A percentile compares a stretch with the other conserved stretches of the same genome.
phyloP scores from a whole-genome alignment of 2,888 invertebrate genomes.

The Ganaspis brasiliensis region DNA sequence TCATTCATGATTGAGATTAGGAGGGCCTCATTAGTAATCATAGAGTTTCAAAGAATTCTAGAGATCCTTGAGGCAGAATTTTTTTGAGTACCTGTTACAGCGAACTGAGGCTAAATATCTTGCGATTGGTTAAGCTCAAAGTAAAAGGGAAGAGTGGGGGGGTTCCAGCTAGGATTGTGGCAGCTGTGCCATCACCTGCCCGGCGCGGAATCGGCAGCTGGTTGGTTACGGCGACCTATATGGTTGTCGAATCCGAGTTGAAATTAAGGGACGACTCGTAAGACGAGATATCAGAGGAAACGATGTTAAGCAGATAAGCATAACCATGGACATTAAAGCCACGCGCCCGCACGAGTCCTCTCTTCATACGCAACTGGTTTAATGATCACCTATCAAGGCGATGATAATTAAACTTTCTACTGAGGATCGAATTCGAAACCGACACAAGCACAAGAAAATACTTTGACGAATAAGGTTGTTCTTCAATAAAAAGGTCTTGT shows the following conservation, averaged over 20 bases:
- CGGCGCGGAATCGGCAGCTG: conserved; percentile 55
- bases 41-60: background rate
- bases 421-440: background rate
- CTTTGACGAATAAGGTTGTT: no score
- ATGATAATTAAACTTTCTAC: conserved; percentile 25
- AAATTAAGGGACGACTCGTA: conserved; percentile 57
- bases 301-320: background rate
- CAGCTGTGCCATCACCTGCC: conserved; percentile 63
- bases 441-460: background rate
- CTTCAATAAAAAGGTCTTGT: no score
- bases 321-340: conserved; percentile 21
- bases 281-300: conserved; percentile 52
- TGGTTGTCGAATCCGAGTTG: conserved; percentile 56
- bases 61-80: conserved; percentile 20
- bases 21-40: conserved; percentile 11
- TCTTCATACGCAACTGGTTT: conserved; percentile 19
- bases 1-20: conserved; percentile 6
- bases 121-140: conserved; percentile 4
- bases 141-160: background rate
- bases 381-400: background rate
- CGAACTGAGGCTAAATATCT: background rate
- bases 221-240: conserved; percentile 49
- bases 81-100: conserved; percentile 13
- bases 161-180: conserved; percentile 46
- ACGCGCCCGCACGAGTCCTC: conserved; percentile 41